Base-by-base conservation (phyloP, 2,113 vertebrate species). In the Picathartes gymnocephalus region DNA sequence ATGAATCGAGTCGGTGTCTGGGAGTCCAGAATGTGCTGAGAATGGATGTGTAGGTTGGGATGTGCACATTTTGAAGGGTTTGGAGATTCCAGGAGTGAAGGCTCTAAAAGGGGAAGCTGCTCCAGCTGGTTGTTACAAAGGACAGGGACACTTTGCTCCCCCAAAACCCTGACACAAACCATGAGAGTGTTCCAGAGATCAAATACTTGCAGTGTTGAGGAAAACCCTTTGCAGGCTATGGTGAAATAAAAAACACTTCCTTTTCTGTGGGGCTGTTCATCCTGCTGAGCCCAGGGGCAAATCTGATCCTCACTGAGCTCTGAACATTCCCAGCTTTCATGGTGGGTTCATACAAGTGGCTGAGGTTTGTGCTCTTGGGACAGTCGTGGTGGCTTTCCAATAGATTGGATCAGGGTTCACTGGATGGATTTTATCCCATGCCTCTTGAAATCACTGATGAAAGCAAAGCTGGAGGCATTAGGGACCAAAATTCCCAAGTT, bases 1-100 rank as follows among this genome's bases (percentile, higher is more conserved):
- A 90, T 97, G 94, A 98, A 98, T 98, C 88, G 74, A 91, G 96
- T 81, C 47, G 61, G 95, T 96, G 96, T 84, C 96, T 86, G 93
- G 92, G 76, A 77, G 81, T 79, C 93, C 94, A 97, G 95, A 97
- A 85, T 81, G 91, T 86, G 74, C 71, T 74, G 90, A 85, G 90
- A 78, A 93, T 81, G 95, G 95, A 56, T 51, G 84, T 94, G 96
- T 93, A 89, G 97, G 97, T 92, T 95, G 95, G 2, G 45, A 51
- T 86, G 57, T 17, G 92, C 95, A 60, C 89, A 90, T 94, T 96
- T 97, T 60, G 83, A 91, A 90, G 87, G 69, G 35, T 60, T 94
- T 73, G 91, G 94, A 65, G 83, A 94, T 79, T 68, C 45, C 60
- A 69, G 37, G 69, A 79, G 60, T n/a, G 77, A 66, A 42, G 90